A percentile compares a stretch with the other conserved stretches of the same genome.
phyloP scores from a whole-genome alignment of 2,888 invertebrate species.

The Lobophora halterata region DNA sequence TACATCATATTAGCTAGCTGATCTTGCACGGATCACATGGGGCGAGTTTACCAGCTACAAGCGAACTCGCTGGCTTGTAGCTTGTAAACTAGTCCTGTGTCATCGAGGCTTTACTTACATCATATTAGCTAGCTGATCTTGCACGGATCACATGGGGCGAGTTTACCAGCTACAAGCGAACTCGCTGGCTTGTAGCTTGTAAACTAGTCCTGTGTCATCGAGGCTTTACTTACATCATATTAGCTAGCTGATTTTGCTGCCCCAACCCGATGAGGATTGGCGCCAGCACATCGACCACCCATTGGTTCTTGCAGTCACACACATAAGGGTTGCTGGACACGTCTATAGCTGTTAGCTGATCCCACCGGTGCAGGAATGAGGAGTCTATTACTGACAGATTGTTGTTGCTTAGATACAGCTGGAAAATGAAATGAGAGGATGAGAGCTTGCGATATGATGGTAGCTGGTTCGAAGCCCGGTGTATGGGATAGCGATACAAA shows the following conservation, averaged over 20 bases:
- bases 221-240: conserved; percentile 63
- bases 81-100: no score
- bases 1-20: no score
- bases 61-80: no score
- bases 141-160: not conserved
- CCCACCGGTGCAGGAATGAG: conserved; percentile 83
- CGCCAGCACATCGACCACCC: conserved; percentile 83
- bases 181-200: no score
- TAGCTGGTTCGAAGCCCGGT: no score
- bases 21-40: no score
- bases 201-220: no score
- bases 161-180: not conserved
- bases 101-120: no score
- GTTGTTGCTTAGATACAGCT: conserved; percentile 87
- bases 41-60: no score
- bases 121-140: not conserved
- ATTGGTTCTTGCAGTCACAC: conserved; percentile 88
- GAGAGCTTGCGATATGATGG: not conserved
- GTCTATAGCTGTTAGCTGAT: conserved; percentile 81
- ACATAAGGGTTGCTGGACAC: conserved; percentile 86
- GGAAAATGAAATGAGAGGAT: conserved; percentile 27
- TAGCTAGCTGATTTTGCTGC: conserved; percentile 41
- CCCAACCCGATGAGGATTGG: conserved; percentile 65
- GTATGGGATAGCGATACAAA: no score
- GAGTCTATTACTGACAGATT: conserved; percentile 82